Percentiles rank a stretch among this genome's conserved stretches.
Conservation (phyloP, 2,113 vertebrate genomes). For the Oryzias melastigma region DNA sequence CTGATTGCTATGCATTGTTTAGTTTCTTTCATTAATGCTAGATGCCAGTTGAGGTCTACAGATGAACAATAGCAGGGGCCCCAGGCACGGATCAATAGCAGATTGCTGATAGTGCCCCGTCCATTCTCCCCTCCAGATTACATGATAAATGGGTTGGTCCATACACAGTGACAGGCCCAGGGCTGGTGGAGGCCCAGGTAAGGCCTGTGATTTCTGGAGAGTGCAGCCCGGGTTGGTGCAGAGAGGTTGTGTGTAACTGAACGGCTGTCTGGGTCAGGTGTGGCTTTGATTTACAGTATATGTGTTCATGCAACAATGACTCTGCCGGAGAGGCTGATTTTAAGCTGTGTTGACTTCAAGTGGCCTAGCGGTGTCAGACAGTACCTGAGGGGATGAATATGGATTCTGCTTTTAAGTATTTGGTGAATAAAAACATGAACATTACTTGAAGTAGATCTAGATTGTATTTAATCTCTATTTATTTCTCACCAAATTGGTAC, state of each 20-base stretch:
- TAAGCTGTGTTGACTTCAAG: too few relatives aligned
- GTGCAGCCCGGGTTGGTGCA: constrained; percentile 37
- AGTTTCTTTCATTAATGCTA: constrained; percentile 96
- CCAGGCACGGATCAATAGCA: constrained; percentile 92
- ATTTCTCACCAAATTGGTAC: too few relatives aligned
- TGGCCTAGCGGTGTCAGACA: too few relatives aligned
- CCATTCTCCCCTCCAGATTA: constrained; percentile 94
- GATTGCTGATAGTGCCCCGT: constrained; percentile 98
- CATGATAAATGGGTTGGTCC: constrained; percentile 96
- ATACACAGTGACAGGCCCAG: constrained; percentile 87
- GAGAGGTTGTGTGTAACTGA: not conserved
- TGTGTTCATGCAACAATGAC: constrained; percentile 4
- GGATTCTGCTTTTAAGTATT: too few relatives aligned
- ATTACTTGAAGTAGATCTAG: too few relatives aligned
- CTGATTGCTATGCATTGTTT: constrained; percentile 95
- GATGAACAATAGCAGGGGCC: constrained; percentile 95
- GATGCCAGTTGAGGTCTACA: constrained; percentile 87
- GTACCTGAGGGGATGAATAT: too few relatives aligned
- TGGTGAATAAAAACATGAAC: too few relatives aligned
- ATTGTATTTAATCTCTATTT: too few relatives aligned
- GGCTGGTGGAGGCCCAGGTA: constrained; percentile 77
- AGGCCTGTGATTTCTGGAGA: constrained; percentile 48
- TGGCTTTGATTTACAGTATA: not conserved
- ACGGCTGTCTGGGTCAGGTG: too few relatives aligned
- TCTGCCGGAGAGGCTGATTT: too few relatives aligned